Percentiles rank a stretch among this genome's conserved stretches.
These are phyloP conservation scores for Capitulum mitella DNA, from an alignment of 2,888 invertebrate genomes.

Conservation along the genomic window DNA sequence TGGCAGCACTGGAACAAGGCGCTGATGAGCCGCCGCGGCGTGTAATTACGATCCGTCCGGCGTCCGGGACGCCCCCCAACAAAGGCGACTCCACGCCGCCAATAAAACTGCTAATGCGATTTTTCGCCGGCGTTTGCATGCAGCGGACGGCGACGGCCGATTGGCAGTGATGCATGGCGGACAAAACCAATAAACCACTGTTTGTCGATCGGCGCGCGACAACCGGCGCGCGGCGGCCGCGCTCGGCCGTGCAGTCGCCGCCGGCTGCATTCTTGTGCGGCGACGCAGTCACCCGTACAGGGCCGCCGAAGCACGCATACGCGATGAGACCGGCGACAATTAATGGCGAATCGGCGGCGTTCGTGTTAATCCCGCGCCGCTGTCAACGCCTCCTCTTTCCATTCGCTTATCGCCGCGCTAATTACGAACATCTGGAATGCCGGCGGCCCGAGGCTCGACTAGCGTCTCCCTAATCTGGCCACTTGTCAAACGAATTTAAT, in stretches of 20 bases:
- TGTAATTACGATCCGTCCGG: not conserved
- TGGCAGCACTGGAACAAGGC: slow-evolving; percentile 4
- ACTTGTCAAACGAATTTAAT: slow-evolving; percentile 10
- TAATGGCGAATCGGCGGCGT: not conserved
- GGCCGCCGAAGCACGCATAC: not conserved
- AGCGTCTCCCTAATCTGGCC: not conserved
- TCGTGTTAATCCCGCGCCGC: not conserved
- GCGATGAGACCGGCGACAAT: not conserved
- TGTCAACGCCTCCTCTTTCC: not conserved
- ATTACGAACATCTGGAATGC: not conserved
- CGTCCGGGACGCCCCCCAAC: not conserved
- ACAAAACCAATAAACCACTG: slow-evolving; percentile 8
- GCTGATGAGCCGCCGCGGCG: not conserved
- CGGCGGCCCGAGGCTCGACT: no score
- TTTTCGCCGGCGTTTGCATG: not conserved
- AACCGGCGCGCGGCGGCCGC: not conserved
- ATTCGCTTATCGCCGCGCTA: not conserved
- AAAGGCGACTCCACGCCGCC: not conserved
- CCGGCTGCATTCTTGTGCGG: not conserved
- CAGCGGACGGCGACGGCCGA: not conserved
- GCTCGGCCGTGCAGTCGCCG: no score
- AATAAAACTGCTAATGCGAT: slow-evolving; percentile 15
- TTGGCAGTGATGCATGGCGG: not conserved
- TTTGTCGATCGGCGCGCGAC: not conserved
- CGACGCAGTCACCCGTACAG: not conserved